Base-by-base conservation (phyloP, 2,888 invertebrate species). In the Bursaphelenchus okinawaensis region DNA sequence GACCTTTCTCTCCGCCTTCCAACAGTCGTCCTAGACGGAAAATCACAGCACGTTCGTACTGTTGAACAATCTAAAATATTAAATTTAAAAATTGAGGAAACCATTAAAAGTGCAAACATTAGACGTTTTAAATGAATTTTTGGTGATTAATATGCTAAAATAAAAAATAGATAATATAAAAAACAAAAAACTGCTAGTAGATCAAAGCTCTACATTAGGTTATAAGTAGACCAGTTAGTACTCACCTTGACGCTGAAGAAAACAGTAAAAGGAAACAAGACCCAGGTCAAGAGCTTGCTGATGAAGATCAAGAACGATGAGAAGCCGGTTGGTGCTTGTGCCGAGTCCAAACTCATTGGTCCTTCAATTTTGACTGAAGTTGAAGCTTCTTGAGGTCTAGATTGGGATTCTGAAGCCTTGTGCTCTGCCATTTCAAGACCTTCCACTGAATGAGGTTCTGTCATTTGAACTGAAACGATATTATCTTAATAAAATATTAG, bases 11-110 rank as follows among this genome's bases (percentile, higher is more conserved):
- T 1, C 90, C 90, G 0, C 90, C 90, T 68, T 87, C 87, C 68
- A 87, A 83, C 54, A 92, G 81, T 60, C 91, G 87, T 19, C 92
- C 92, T 74, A 92, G 86, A 22, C 91, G 88, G 83, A 92, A 92
- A 79, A 92, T 91, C 0, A 92, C 91, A 20, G n/a, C 91, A 89
- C 1, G 90, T 90, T 78, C 92, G 86, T 83, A 83, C 63, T 83
- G 83, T 68, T 83, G 82, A 9, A 83, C 83, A 20, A 78, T 75
- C 77, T 79, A 56, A 52, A 68, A 63, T 20, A 52, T 75, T 75
- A 20, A 74, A 75, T 24, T n/a, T n/a, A n/a, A n/a, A n/a, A n/a
- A n/a, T n/a, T n/a, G n/a, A n/a, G 40, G 1, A 16, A 40, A 40
- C 1, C n/a, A 12, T 40, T 16, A 16, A 40, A 40, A 40, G 1